Base-by-base conservation (phyloP, 92 coral and sea anemone genomes). In the Pocillopora meandrina region DNA sequence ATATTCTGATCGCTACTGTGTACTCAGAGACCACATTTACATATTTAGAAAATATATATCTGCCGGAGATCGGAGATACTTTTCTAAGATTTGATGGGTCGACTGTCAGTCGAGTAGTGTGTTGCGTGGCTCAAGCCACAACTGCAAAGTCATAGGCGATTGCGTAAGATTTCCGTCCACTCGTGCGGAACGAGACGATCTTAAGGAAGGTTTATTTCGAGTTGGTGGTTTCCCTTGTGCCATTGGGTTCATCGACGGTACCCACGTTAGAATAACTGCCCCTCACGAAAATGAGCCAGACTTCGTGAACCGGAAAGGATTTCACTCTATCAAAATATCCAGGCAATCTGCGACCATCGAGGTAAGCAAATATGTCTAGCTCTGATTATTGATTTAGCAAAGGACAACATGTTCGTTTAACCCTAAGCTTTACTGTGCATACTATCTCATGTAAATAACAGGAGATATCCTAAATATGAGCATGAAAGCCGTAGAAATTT, bases 61-160 rank as follows among this genome's bases (percentile, higher is more conserved):
- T 84, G 26, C 81, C 88, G 42, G 90, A 80, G 2, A 81, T 88
- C 56, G 90, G 92, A 10, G 87, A 91, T 33, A 88, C 87, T 12
- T 76, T 42, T 42, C 49, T 2, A 6, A 6, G 49, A 42, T 42
- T 42, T 42, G 49, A 42, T 6, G 7, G 7, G 61, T 81, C 85
- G 11, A 84, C 94, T 7, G 94, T 78, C 74, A 76, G 77, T 55
- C 67, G 89, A 34, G 81, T 85, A 15, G 89, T 85, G 23, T 78
- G 85, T 20, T 70, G 72, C 12, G 89, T 78, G 34, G 77, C 84
- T 9, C 74, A 63, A 31, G 78, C 78, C 26, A 23, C 26, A 23
- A 23, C 26, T 23, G 9, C 35, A 77, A 85, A 85, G 64, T 52
- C 0, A 23, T 85, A 12, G 70, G 74, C 64, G 72, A 77, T 57